Conservation (phyloP, 2,888 invertebrate species). For the Euplagia quadripunctaria region DNA sequence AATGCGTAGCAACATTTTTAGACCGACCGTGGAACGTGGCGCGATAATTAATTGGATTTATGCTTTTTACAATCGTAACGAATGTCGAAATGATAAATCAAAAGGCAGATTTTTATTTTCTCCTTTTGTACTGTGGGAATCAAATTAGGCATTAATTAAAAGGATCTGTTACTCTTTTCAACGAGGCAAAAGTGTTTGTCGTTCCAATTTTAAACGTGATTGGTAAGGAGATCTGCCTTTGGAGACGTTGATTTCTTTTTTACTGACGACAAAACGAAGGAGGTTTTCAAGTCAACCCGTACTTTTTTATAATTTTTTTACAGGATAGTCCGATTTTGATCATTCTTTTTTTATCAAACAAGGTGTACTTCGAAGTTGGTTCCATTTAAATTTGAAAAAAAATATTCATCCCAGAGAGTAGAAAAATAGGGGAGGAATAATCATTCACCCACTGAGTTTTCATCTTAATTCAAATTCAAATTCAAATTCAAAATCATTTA, state of each 20-base stretch:
- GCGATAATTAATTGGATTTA: slow-evolving; percentile 15
- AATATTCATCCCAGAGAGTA: too few relatives aligned
- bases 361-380: too few relatives aligned
- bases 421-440: too few relatives aligned
- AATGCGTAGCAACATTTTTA: slow-evolving; percentile 30
- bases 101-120: slow-evolving; percentile 12
- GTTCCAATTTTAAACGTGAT: not conserved
- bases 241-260: not conserved
- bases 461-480: too few relatives aligned
- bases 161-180: not conserved
- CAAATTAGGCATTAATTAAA: slow-evolving; percentile 15
- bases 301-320: too few relatives aligned
- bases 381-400: too few relatives aligned
- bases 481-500: too few relatives aligned
- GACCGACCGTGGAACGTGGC: slow-evolving; percentile 1
- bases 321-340: too few relatives aligned
- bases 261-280: too few relatives aligned
- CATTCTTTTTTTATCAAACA: too few relatives aligned
- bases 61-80: not conserved
- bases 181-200: not conserved
- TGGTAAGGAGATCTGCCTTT: not conserved
- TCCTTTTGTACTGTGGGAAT: not conserved
- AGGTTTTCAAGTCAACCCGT: too few relatives aligned
- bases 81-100: slow-evolving; percentile 14
- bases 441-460: too few relatives aligned